Base-by-base conservation (phyloP, 1,140 invertebrate genomes). In the Lordiphosa mommai region DNA sequence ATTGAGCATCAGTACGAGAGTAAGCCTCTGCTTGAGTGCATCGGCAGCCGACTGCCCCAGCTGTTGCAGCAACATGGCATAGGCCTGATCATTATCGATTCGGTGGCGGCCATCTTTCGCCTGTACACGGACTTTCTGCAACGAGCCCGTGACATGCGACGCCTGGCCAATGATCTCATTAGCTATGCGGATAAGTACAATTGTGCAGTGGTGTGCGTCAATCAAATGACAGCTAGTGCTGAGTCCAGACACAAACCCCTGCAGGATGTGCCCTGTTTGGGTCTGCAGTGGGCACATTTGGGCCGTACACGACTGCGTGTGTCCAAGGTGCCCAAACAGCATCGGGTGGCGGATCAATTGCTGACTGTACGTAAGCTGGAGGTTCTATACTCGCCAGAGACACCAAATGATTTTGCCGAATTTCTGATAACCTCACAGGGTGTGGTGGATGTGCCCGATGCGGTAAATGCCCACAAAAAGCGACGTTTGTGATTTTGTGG, bases 21-120 rank as follows among this genome's bases (percentile, higher is more conserved):
- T 49, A 12, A 63, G 37, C 29, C 53, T 0, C 37, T 95, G 16
- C 89, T 92, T 32, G 64, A 88, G 7, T 94, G 93, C 74, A 67
- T 95, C 1, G 71, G 70, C 2, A 77, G 89, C 37, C 90, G 90
- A 50, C 72, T 95, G 38, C 88, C 89, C 3, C 14, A 72, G 10
- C 64, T 92, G 23, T 61, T 94, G 52, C 66, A 77, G n/a, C 76
- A 61, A 36, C 76, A 89, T 34, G 89, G 89, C 58, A 91, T 95
- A 41, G 92, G 92, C 3, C 74, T 95, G 10, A 89, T 96, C 47
- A 84, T 96, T 2, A 90, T 96, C 12, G 94, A 96, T 84, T 95
- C 94, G 2, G 92, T 96, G 55, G 93, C 94, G 12, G 94, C 93
- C 2, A 87, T 94, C 20, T 95, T 94, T 80, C 90, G 94, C 23